Conservation (phyloP, 2,888 invertebrate genomes). For the Agriotes lineatus region DNA sequence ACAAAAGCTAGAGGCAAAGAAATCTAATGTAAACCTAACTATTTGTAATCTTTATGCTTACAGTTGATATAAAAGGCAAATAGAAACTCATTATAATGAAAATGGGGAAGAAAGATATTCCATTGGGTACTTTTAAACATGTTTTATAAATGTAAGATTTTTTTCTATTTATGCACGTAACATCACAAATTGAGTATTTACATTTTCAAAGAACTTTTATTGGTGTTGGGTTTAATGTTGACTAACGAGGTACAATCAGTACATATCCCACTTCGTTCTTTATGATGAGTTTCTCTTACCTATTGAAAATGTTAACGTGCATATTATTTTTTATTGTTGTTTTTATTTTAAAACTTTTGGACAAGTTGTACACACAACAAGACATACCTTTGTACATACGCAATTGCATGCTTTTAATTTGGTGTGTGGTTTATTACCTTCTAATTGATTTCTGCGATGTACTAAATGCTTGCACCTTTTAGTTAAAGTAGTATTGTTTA, state of each 20-base stretch:
- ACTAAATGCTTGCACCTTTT: no score
- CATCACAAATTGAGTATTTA: no score
- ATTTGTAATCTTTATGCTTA: not conserved
- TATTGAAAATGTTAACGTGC: no score
- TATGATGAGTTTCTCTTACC: not conserved
- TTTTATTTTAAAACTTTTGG: not conserved
- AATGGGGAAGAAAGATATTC: not conserved
- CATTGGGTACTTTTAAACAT: not conserved
- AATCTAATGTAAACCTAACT: not conserved
- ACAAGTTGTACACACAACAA: no score
- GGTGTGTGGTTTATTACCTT: not conserved
- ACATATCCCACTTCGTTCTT: no score
- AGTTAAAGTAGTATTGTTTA: slow-evolving; percentile 5
- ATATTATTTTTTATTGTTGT: no score
- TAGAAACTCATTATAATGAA: slow-evolving; percentile 4
- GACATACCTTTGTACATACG: not conserved
- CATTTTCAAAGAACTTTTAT: no score
- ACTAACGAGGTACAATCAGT: no score
- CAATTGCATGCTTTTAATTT: slow-evolving; percentile 8
- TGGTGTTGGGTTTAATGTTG: no score
- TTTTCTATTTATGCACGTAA: no score
- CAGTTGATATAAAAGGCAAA: not conserved
- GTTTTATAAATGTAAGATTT: no score
- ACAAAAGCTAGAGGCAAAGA: not conserved
- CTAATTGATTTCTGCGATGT: not conserved